Base-by-base conservation (phyloP, 2,113 vertebrate genomes). In the Neopipo cinnamomea region DNA sequence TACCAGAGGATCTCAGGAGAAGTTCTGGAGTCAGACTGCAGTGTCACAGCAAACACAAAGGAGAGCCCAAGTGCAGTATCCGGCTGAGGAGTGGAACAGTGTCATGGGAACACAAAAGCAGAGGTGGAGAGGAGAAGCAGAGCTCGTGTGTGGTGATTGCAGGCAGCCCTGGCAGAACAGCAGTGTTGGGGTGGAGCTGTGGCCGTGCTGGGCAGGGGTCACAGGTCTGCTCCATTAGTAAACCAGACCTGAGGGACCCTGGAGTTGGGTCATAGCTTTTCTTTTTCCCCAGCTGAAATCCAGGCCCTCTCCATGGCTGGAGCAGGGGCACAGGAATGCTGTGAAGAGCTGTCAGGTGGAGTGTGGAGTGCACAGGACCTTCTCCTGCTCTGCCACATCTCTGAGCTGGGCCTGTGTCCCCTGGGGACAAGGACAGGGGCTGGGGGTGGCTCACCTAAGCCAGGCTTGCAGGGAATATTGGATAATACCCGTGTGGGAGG, bases 331-430 rank as follows among this genome's bases (percentile, higher is more conserved):
- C 52, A 8, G 42, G 31, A 13, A 3, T 7, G 16, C 35, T 41
- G 37, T 6, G 55, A 33, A 30, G 42, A 37, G 61, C 47, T 50
- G 4, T 19, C 27, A 42, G 63, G 77, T 67, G 49, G 19, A 23
- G 31, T 2, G 33, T 1, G 1, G 7, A 22, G 21, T 39, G 15
- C 42, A 9, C 1, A 1, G 61, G 70, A 17, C 8, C 39, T 28
- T 21, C 24, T 25, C 39, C 24, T 59, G 66, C 86, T 52, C 76
- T 56, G 37, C 18, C 63, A 37, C 30, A 1, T 44, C 20, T 44
- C 24, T 25, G 1, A 7, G 9, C 5, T 1, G 31, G 53, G 18
- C 11, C 0, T 3, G 39, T 58, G 30, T 25, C 42, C 55, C 50
- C 17, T 22, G 46, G 56, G 81, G 30, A 16, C 28, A 21, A 8